Evolutionary conservation across 2,888 invertebrate species (phyloP).

Genomic region (Gryllus longicercus): DNA sequence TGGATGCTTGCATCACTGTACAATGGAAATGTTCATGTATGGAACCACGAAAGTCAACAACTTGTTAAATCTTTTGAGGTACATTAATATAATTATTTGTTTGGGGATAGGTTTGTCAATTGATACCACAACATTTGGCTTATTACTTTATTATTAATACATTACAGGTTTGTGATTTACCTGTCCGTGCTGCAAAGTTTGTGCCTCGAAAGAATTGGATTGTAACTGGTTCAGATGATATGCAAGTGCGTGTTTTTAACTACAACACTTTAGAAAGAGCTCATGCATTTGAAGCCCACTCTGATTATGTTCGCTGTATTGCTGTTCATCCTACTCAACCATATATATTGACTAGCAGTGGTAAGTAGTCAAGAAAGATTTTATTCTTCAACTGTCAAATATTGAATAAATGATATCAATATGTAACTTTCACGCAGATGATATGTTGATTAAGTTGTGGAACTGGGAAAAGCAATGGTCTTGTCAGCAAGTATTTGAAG

Average conservation of each 20-base stretch:
- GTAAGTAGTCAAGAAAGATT: conserved; percentile 54
- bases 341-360: conserved; percentile 92
- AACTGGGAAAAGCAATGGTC: conserved; percentile 99
- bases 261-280: conserved; percentile 97
- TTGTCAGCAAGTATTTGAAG: conserved; percentile 97
- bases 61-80: conserved; percentile 87
- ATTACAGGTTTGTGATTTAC: conserved; percentile 80
- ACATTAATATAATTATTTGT: conserved; percentile 34
- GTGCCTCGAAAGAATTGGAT: conserved; percentile 98
- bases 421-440: conserved; percentile 64
- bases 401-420: neutral
- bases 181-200: conserved; percentile 93
- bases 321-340: conserved; percentile 97
- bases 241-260: conserved; percentile 94
- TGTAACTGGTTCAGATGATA: conserved; percentile 94
- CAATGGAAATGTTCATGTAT: conserved; percentile 98
- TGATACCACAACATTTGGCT: neutral
- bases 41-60: conserved; percentile 96
- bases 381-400: neutral
- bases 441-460: conserved; percentile 98
- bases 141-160: neutral
- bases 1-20: conserved; percentile 99
- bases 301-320: conserved; percentile 95
- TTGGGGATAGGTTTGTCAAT: neutral
- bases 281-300: conserved; percentile 96